phyloP scores from a whole-genome alignment of 1,140 invertebrate species.

The Drosophila neocordata region DNA sequence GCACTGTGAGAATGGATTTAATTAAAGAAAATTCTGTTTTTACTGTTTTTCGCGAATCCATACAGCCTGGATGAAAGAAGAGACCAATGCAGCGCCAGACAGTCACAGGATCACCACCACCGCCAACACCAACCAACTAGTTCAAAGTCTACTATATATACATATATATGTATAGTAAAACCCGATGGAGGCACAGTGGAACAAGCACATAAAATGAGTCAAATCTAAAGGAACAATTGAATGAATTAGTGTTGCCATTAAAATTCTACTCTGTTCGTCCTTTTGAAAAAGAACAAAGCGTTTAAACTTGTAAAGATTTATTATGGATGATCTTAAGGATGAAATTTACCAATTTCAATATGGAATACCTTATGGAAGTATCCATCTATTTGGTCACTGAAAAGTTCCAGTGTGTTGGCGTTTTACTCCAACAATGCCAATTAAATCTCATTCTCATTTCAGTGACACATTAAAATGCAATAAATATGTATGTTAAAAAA shows the following conservation, averaged over 20 bases:
- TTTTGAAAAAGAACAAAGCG: too few species aligned
- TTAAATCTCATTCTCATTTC: conserved; percentile 74
- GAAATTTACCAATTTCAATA: too few species aligned
- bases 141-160: conserved; percentile 60
- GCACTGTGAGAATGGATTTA: conserved; percentile 77
- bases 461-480: conserved; percentile 77
- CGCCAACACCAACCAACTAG: conserved; percentile 41
- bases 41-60: conserved; percentile 43
- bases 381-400: too few species aligned
- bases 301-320: too few species aligned
- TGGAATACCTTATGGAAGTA: too few species aligned
- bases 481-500: conserved; percentile 49
- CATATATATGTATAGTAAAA: not conserved
- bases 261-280: too few species aligned
- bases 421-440: conserved; percentile 66
- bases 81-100: conserved; percentile 74
- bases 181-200: not conserved
- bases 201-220: too few species aligned
- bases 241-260: too few species aligned
- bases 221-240: too few species aligned
- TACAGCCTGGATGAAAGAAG: conserved; percentile 14
- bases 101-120: conserved; percentile 36
- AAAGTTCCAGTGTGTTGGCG: conserved; percentile 42
- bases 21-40: conserved; percentile 67
- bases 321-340: too few species aligned